A percentile compares a stretch with the other conserved stretches of the same genome.
phyloP scores from a whole-genome alignment of 2,113 vertebrate genomes.

The Phaetusa simplex region DNA sequence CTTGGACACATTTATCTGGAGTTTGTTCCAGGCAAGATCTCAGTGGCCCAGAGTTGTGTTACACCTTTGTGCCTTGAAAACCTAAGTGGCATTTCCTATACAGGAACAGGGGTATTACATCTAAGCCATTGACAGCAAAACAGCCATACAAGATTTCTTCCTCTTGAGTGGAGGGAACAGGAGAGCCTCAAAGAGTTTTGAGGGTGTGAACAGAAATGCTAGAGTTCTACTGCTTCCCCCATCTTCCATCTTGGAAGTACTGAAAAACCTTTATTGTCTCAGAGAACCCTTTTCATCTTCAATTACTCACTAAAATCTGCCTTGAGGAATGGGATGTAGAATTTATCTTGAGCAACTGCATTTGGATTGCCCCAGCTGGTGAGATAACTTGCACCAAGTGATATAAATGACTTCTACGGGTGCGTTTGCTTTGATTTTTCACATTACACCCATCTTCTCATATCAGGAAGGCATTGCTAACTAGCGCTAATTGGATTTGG shows the following conservation, averaged over 20 bases:
- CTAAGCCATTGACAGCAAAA: background rate
- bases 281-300: background rate
- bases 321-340: background rate
- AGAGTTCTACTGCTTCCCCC: background rate
- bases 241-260: background rate
- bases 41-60: background rate
- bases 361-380: background rate
- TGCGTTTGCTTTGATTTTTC: constrained; percentile 5
- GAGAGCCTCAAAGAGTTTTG: background rate
- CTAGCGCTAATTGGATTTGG: background rate
- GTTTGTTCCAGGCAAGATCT: background rate
- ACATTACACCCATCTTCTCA: background rate
- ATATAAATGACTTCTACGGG: background rate
- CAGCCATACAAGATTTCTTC: background rate
- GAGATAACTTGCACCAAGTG: background rate
- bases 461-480: background rate
- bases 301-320: background rate
- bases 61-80: background rate
- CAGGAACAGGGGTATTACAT: background rate
- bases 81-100: background rate
- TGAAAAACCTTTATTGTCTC: background rate
- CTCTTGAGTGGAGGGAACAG: background rate
- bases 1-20: background rate
- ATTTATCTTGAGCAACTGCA: background rate
- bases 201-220: background rate